phyloP scores from a whole-genome alignment of 92 coral and sea anemone species.

The Zoanthus solanderi region DNA sequence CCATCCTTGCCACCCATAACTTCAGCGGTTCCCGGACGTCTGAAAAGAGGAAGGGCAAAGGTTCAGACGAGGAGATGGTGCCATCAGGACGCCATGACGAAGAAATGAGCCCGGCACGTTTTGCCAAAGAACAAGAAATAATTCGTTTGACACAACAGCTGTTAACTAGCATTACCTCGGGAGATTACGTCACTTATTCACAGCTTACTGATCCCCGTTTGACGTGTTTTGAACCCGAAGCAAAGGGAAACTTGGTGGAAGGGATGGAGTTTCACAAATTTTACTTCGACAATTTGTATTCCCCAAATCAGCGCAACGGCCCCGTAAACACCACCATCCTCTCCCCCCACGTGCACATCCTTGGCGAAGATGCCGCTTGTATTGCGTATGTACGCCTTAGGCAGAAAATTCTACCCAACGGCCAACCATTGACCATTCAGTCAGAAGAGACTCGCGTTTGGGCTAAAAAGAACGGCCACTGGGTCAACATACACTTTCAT shows the following conservation, averaged over 20 bases:
- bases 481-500: conserved; percentile 92
- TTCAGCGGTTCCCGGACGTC: conserved; percentile 72
- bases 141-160: conserved; percentile 90
- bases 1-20: conserved; percentile 88
- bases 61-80: conserved; percentile 83
- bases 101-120: conserved; percentile 57
- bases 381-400: conserved; percentile 92
- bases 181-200: conserved; percentile 89
- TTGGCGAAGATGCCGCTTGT: conserved; percentile 90
- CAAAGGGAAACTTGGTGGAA: conserved; percentile 92
- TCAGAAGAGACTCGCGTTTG: conserved; percentile 97
- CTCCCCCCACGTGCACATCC: conserved; percentile 93
- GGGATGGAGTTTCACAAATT: conserved; percentile 94
- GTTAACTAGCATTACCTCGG: conserved; percentile 88
- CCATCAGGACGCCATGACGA: conserved; percentile 58
- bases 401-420: conserved; percentile 71
- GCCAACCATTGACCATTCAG: conserved; percentile 76
- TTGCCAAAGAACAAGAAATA: conserved; percentile 85
- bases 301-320: conserved; percentile 58
- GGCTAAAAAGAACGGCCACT: conserved; percentile 86
- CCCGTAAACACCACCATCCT: conserved; percentile 93
- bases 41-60: conserved; percentile 76
- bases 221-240: conserved; percentile 83
- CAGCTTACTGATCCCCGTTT: conserved; percentile 87
- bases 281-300: conserved; percentile 74